Base-by-base conservation (phyloP, 2,888 invertebrate species). In the Pyrochroa serraticornis region DNA sequence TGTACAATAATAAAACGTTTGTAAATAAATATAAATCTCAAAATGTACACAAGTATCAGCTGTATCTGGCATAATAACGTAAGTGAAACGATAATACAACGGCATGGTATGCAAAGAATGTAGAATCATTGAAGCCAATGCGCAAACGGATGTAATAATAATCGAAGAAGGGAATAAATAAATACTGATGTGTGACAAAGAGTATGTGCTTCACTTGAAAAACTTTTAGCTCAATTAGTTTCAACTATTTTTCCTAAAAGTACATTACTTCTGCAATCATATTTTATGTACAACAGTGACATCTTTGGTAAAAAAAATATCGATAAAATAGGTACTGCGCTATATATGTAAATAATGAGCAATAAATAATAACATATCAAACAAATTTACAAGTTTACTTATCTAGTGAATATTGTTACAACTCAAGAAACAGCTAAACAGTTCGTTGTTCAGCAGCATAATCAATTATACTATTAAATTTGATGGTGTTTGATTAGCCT, bases 231-330 rank as follows among this genome's bases (percentile, higher is more conserved):
- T 70, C 64, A 62, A 68, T 36, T 48, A 49, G 38, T 53, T 37
- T 58, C 44, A 50, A 50, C 54, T 59, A 59, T 63, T 63, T 56
- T 58, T 61, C 68, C 68, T 72, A 71, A 70, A 65, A 70, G 68
- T 72, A 74, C 71, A 72, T 69, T 71, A 70, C 66, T 71, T 71
- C 64, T 72, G 71, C 71, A 70, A 69, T 65, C 58, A 59, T 64
- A 65, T 65, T 60, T 68, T 76, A 76, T 75, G 68, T 76, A 76
- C 75, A 77, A 76, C 73, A 73, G 72, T 75, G 74, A 75, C 72
- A 69, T 74, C 71, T 75, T 75, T 75, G 72, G 74, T 76, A 73
- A 75, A 75, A 76, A 75, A 74, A 75, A 72, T 70, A 74, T 70
- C 54, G 65, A 69, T 71, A 70, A 71, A 71, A 70, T 71, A 71